A percentile compares a stretch with the other conserved stretches of the same genome.
phyloP scores from a whole-genome alignment of 2,888 invertebrate species.

The Bedellia somnulentella region DNA sequence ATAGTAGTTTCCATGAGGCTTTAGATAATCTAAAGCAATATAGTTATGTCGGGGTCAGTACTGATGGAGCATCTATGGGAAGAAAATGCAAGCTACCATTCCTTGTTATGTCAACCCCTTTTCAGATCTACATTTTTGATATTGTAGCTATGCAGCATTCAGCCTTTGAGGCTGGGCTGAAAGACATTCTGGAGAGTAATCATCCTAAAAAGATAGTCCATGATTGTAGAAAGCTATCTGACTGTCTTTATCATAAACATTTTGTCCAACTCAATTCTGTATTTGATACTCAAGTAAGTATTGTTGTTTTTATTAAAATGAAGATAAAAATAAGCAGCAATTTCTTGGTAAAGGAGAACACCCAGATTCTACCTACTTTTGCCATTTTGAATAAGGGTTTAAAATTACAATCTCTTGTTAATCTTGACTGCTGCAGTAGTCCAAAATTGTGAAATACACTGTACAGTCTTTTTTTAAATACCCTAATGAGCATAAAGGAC shows the following conservation, averaged over 20 bases:
- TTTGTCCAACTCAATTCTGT: conserved; percentile 56
- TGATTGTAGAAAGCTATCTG: conserved; percentile 59
- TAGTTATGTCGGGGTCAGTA: conserved; percentile 34
- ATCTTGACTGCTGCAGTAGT: background rate
- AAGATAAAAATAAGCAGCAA: background rate
- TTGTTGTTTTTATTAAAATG: background rate
- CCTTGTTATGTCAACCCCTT: conserved; percentile 38
- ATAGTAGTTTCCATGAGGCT: conserved; percentile 39
- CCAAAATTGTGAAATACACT: too few species aligned
- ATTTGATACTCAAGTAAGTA: conserved; percentile 65
- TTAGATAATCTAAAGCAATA: conserved; percentile 33
- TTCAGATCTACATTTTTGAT: conserved; percentile 52
- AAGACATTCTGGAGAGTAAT: conserved; percentile 39
- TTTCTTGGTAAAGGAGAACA: background rate
- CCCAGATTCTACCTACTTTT: background rate
- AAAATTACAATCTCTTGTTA: background rate
- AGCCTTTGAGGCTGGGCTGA: conserved; percentile 52
- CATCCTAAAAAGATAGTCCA: conserved; percentile 59
- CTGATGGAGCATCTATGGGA: conserved; percentile 50
- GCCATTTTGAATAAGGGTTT: too few species aligned
- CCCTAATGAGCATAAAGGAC: too few species aligned
- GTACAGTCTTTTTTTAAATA: too few species aligned
- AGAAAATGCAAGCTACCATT: conserved; percentile 53
- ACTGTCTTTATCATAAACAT: conserved; percentile 62
- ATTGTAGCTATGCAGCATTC: conserved; percentile 48